Percentiles rank a stretch among this genome's conserved stretches.
phyloP scores from a whole-genome alignment of 2,888 invertebrate genomes.

The Agrotis puta region DNA sequence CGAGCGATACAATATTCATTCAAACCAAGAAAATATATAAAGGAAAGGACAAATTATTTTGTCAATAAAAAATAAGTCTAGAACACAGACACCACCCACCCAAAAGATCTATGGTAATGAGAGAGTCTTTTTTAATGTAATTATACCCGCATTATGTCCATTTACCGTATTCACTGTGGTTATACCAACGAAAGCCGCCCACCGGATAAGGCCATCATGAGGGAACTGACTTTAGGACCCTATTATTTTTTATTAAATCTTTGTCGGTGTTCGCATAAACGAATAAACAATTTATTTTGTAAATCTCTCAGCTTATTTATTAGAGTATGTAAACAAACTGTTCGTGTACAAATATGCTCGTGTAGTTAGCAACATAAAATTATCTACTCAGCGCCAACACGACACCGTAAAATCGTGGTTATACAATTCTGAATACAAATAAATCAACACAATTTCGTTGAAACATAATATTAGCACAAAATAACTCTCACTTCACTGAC shows the following conservation, averaged over 20 bases:
- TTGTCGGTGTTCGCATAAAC: neutral
- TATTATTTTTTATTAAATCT: neutral
- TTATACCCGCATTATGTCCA: neutral
- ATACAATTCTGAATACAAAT: constrained; percentile 65
- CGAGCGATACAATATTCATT: neutral
- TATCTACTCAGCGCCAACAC: constrained; percentile 51
- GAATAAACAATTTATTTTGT: neutral
- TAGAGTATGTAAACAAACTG: constrained; percentile 19
- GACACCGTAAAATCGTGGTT: constrained; percentile 56
- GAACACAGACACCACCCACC: neutral
- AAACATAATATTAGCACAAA: constrained; percentile 42
- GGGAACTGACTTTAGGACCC: neutral
- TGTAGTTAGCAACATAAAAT: constrained; percentile 56
- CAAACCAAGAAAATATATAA: neutral
- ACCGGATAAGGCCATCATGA: constrained; percentile 4
- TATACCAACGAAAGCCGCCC: neutral
- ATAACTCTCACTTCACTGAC: constrained; percentile 60
- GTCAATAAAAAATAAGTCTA: neutral
- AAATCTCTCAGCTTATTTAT: constrained; percentile 1
- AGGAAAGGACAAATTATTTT: neutral
- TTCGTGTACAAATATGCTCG: constrained; percentile 54
- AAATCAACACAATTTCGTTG: constrained; percentile 54
- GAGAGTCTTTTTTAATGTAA: neutral
- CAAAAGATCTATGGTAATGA: neutral
- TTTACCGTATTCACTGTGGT: constrained; percentile 17